Conservation (phyloP, 2,113 vertebrate species). For the Taxidea taxus region DNA sequence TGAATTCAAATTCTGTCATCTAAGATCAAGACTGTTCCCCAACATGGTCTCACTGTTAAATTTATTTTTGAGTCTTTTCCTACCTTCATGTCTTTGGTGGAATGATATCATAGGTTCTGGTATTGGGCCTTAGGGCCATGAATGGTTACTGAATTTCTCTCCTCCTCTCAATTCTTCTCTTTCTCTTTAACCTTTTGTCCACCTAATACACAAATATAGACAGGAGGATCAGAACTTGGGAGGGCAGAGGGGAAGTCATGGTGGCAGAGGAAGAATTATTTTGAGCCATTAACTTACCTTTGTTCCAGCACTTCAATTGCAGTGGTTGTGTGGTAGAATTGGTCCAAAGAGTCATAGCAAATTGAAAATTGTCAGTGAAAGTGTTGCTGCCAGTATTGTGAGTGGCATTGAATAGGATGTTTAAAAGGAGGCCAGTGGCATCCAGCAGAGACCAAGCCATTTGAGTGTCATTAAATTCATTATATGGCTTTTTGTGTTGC, state of each 20-base stretch:
- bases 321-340: constrained; percentile 56
- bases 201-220: not conserved
- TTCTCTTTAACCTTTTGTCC: constrained; percentile 26
- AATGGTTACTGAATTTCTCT: constrained; percentile 23
- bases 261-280: constrained; percentile 12
- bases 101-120: not conserved
- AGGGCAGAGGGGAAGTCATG: not conserved
- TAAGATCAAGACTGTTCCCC: not conserved
- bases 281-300: constrained; percentile 58
- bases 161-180: not conserved
- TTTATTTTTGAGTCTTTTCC: constrained; percentile 26
- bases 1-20: constrained; percentile 32
- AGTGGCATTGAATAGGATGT: constrained; percentile 58
- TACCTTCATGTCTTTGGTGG: not conserved
- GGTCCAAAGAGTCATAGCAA: constrained; percentile 48
- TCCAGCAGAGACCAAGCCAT: constrained; percentile 64
- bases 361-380: constrained; percentile 68
- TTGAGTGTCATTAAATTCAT: constrained; percentile 68
- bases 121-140: not conserved
- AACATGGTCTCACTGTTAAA: not conserved
- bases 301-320: constrained; percentile 56
- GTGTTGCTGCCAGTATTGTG: constrained; percentile 55
- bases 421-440: constrained; percentile 47
- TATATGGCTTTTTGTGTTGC: constrained; percentile 63
- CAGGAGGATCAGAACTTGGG: not conserved